Conservation (phyloP, 2,888 invertebrate genomes). For the Pteria penguin region DNA sequence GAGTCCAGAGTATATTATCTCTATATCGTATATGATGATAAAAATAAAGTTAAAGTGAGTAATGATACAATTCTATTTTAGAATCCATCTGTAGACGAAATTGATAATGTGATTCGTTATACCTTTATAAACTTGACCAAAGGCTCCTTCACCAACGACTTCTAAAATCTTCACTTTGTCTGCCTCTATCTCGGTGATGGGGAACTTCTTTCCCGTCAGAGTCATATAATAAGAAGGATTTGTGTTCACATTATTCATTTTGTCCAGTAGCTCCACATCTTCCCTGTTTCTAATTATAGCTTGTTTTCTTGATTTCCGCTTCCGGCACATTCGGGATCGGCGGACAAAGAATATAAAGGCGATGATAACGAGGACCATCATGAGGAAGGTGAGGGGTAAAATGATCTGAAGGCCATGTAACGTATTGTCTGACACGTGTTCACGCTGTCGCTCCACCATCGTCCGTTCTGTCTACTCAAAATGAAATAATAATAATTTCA, state of each 20-base stretch:
- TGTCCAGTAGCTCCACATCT: constrained; percentile 71
- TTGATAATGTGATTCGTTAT: constrained; percentile 59
- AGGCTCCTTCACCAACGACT: constrained; percentile 92
- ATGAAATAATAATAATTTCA: too few species aligned
- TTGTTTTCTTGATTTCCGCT: constrained; percentile 57
- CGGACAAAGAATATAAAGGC: constrained; percentile 55
- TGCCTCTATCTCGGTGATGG: constrained; percentile 67
- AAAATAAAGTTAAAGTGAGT: too few species aligned
- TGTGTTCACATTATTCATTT: constrained; percentile 74
- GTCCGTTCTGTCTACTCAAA: too few species aligned
- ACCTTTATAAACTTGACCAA: constrained; percentile 94
- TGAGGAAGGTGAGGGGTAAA: constrained; percentile 57
- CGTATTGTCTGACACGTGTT: background rate
- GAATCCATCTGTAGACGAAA: background rate
- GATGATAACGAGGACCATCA: constrained; percentile 56
- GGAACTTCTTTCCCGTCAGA: constrained; percentile 47
- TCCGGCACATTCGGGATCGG: constrained; percentile 46
- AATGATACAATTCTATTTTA: background rate
- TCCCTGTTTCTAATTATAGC: constrained; percentile 66
- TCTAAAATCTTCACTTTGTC: constrained; percentile 85
- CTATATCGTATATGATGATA: too few species aligned
- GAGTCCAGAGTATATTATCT: too few species aligned
- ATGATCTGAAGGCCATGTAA: constrained; percentile 52
- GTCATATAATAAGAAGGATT: constrained; percentile 74
- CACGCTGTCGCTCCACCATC: too few species aligned